Base-by-base conservation (phyloP, 2,113 vertebrate species). In the Osmerus eperlanus region DNA sequence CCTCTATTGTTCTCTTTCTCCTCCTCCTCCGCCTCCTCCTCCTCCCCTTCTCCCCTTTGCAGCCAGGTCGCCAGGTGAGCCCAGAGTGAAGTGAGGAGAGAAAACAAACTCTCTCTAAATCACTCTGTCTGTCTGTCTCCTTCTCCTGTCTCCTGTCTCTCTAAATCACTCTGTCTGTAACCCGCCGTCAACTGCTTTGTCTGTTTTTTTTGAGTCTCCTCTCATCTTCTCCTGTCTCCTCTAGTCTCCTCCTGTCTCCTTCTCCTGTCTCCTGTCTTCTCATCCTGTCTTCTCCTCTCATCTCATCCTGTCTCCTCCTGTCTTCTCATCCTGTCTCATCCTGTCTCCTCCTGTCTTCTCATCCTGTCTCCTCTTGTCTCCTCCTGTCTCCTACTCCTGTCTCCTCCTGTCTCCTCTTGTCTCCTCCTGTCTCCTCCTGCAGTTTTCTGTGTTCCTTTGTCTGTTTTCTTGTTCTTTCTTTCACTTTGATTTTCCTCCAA, bases 11-110 rank as follows among this genome's bases (percentile, higher is more conserved):
- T 9, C 16, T 18, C 28, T 9, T n/a, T 3, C 70, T 65, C 61
- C 14, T 14, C 14, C 8, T 23, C 56, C 51, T 12, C 51, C 21
- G 21, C 19, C 7, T 5, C 28, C 5, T 3, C 8, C 18, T 47
- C 41, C 32, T 41, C 36, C 25, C 3, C 3, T 12, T 65, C 32
- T 21, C 15, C 61, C 63, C 59, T 83, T 86, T 54, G 77, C 88
- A 90, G 89, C 88, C 81, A 88, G 86, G 88, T 90, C 89, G 80
- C 88, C 89, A 89, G 89, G 89, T 90, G 88, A 89, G 89, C 68
- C 59, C 70, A 83, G 74, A 70, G 81, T 82, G 79, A 81, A 79
- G 55, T 64, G 29, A 75, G 61, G 81, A 70, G 83, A 81, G 73
- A 84, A 76, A 36, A 29, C 25, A 66, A 66, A 62, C 62, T 84